These are phyloP conservation scores for Eubasilissa regina DNA, from an alignment of 1,140 invertebrate species.

Conservation along the genomic window DNA sequence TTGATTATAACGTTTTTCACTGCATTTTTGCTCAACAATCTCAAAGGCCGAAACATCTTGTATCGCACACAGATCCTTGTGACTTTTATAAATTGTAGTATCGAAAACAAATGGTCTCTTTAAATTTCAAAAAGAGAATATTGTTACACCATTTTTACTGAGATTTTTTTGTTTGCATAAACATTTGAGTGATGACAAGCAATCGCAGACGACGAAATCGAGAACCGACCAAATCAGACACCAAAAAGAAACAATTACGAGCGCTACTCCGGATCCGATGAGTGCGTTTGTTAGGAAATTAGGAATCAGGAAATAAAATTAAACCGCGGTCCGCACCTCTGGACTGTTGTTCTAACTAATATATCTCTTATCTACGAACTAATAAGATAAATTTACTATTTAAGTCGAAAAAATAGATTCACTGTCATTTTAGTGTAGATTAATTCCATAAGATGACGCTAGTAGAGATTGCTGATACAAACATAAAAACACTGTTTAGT, in stretches of 20 bases:
- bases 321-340: too few species aligned
- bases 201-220: not conserved
- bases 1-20: constrained; percentile 29
- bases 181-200: not conserved
- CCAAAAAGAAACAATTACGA: constrained; percentile 21
- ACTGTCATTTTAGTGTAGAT: not conserved
- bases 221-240: not conserved
- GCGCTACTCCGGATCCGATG: not conserved
- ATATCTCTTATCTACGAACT: too few species aligned
- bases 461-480: not conserved
- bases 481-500: not conserved
- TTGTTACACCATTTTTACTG: constrained; percentile 32
- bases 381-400: too few species aligned
- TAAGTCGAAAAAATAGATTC: too few species aligned
- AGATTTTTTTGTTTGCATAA: constrained; percentile 18
- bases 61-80: not conserved
- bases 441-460: not conserved
- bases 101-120: constrained; percentile 7
- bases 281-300: too few species aligned
- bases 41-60: constrained; percentile 50
- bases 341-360: too few species aligned
- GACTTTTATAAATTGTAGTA: not conserved
- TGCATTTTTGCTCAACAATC: constrained; percentile 44
- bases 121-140: constrained; percentile 42
- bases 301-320: too few species aligned